Evolutionary conservation across 1,140 invertebrate genomes (phyloP).

Genomic region (Bombus balteatus): DNA sequence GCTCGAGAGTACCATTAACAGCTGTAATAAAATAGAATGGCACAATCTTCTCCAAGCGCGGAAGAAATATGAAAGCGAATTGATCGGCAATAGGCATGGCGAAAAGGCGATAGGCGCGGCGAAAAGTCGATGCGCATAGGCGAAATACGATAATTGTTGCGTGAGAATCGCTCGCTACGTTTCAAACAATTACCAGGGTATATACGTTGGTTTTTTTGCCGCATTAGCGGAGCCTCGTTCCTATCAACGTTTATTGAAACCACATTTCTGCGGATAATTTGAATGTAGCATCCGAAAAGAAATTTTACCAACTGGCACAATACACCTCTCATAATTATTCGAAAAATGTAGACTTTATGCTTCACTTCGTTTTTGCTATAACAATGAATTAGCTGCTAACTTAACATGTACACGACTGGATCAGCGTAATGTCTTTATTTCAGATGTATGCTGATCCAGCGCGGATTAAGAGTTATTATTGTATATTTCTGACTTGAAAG

Average conservation of each 20-base stretch:
- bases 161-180: background rate
- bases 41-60: background rate
- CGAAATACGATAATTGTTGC: constrained; percentile 9
- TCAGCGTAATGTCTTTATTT: too few relatives aligned
- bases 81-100: background rate
- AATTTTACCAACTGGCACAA: background rate
- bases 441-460: too few relatives aligned
- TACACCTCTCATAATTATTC: too few relatives aligned
- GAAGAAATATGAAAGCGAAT: constrained; percentile 17
- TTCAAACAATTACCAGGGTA: background rate
- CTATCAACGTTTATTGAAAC: background rate
- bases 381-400: too few relatives aligned
- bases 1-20: constrained; percentile 17
- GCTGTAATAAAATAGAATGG: constrained; percentile 22
- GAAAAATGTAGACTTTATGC: too few relatives aligned
- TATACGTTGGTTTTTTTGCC: too few relatives aligned
- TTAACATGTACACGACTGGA: too few relatives aligned
- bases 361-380: too few relatives aligned
- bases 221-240: background rate
- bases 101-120: background rate
- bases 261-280: background rate
- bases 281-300: background rate
- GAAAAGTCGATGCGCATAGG: constrained; percentile 1
- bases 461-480: too few relatives aligned
- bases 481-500: too few relatives aligned